These are phyloP conservation scores for Blennius ocellaris DNA, from an alignment of 2,113 vertebrate species.

Conservation along the genomic window DNA sequence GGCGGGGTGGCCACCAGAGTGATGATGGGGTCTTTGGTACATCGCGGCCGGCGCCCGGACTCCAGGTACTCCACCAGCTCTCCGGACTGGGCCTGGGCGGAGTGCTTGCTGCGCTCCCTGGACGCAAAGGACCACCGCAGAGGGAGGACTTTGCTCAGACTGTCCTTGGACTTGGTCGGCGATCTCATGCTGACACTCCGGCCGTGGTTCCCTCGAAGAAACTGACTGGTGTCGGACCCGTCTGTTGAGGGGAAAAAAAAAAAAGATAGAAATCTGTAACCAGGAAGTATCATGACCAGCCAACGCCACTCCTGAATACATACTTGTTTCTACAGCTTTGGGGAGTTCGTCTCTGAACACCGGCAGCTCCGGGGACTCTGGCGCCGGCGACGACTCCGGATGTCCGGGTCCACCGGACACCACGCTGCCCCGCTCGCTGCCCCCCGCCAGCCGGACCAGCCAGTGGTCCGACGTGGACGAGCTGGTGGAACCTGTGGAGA, in stretches of 20 bases:
- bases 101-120: slow-evolving; percentile 78
- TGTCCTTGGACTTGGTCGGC: slow-evolving; percentile 76
- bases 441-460: slow-evolving; percentile 84
- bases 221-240: slow-evolving; percentile 76
- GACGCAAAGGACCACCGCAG: slow-evolving; percentile 88
- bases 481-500: slow-evolving; percentile 84
- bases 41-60: slow-evolving; percentile 88
- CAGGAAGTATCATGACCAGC: no score
- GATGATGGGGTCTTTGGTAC: slow-evolving; percentile 89
- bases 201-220: slow-evolving; percentile 79
- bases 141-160: slow-evolving; percentile 81
- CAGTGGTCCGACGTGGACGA: slow-evolving; percentile 89
- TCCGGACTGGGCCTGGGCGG: slow-evolving; percentile 57
- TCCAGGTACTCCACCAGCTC: slow-evolving; percentile 92
- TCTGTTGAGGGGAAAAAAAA: no score
- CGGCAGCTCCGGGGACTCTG: slow-evolving; percentile 74
- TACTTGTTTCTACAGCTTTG: slow-evolving; percentile 80
- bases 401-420: slow-evolving; percentile 69
- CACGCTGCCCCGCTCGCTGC: slow-evolving; percentile 67
- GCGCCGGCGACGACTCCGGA: slow-evolving; percentile 41
- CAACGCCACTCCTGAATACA: slow-evolving; percentile 1
- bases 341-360: slow-evolving; percentile 67
- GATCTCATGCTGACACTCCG: slow-evolving; percentile 88
- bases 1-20: slow-evolving; percentile 74
- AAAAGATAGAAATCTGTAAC: no score